These are phyloP conservation scores for Neolamprologus sp. DNA, from an alignment of 2,113 vertebrate species.

Conservation along the genomic window DNA sequence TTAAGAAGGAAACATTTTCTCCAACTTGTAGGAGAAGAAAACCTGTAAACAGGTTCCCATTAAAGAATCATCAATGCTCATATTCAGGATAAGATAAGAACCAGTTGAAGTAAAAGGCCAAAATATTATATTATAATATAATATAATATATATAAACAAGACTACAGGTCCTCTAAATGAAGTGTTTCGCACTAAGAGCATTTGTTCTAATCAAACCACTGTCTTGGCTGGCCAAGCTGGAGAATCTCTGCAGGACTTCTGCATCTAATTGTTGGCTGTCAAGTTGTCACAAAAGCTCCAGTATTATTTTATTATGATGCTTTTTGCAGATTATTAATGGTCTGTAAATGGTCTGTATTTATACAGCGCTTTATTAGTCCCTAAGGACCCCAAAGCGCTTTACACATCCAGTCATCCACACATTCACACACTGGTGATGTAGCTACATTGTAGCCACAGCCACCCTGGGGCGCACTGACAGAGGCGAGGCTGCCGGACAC, in stretches of 20 bases:
- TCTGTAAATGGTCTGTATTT: too few species aligned
- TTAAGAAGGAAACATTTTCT: background rate
- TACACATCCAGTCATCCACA: rapidly evolving
- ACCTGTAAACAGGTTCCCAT: background rate
- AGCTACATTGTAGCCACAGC: too few species aligned
- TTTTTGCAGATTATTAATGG: background rate
- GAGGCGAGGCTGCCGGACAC: too few species aligned
- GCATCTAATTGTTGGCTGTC: background rate
- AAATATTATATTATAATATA: background rate
- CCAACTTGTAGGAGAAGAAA: background rate
- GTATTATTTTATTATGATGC: background rate
- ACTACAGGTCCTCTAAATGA: rapidly evolving
- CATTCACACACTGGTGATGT: too few species aligned
- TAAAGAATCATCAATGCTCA: rapidly evolving
- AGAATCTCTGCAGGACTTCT: background rate
- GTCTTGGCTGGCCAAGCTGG: background rate
- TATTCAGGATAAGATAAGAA: background rate
- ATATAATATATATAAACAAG: background rate
- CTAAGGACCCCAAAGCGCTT: rapidly evolving
- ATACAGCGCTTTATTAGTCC: rapidly evolving
- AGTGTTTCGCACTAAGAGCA: rapidly evolving
- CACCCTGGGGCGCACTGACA: too few species aligned
- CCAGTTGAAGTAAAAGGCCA: background rate
- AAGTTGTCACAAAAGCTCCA: background rate
- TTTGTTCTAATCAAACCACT: background rate